A percentile compares a stretch with the other conserved stretches of the same genome.
These are phyloP conservation scores for Calephelis nemesis DNA, from an alignment of 1,140 invertebrate genomes.

Conservation along the genomic window DNA sequence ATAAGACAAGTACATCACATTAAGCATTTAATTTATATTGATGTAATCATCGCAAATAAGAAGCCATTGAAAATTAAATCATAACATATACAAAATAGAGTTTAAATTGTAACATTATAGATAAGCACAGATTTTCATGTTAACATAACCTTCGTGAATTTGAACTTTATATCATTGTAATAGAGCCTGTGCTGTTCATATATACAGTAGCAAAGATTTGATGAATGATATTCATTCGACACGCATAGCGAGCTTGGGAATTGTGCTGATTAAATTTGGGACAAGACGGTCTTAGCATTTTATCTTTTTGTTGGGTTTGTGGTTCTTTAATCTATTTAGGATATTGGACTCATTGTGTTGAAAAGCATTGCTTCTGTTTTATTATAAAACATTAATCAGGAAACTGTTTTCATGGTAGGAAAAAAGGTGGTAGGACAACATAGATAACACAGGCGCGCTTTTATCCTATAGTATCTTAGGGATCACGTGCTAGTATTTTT, in stretches of 20 bases:
- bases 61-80: slow-evolving; percentile 7
- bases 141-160: neutral
- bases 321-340: too few relatives aligned
- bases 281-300: slow-evolving; percentile 38
- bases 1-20: slow-evolving; percentile 17
- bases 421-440: too few relatives aligned
- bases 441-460: too few relatives aligned
- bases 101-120: neutral
- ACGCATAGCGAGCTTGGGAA: slow-evolving; percentile 44
- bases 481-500: too few relatives aligned
- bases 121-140: neutral
- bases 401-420: too few relatives aligned
- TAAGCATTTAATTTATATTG: slow-evolving; percentile 9
- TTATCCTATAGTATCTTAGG: too few relatives aligned
- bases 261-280: slow-evolving; percentile 46
- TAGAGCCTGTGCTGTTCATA: neutral
- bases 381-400: too few relatives aligned
- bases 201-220: slow-evolving; percentile 34
- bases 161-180: neutral
- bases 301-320: slow-evolving; percentile 15
- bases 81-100: neutral
- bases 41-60: slow-evolving; percentile 7
- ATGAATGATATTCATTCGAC: slow-evolving; percentile 49
- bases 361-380: too few relatives aligned
- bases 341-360: too few relatives aligned